These are phyloP conservation scores for Dendroctonus valens DNA, from an alignment of 1,140 invertebrate species.

Conservation along the genomic window DNA sequence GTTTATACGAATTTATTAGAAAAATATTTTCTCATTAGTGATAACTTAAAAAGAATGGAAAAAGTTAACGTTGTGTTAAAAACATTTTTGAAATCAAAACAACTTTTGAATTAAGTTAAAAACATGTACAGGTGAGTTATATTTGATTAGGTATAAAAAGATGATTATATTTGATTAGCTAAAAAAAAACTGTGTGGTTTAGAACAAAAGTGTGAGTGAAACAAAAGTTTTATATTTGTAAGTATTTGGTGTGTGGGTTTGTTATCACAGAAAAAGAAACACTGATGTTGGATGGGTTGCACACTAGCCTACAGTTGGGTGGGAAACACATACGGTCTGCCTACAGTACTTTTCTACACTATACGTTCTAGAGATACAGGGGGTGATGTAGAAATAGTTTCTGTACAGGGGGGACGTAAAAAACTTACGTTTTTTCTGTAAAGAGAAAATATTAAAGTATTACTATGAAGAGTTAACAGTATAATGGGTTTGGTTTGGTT, in stretches of 20 bases:
- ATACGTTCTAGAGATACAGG: slow-evolving; percentile 7
- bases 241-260: too few species aligned
- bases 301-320: slow-evolving; percentile 13
- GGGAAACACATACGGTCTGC: slow-evolving; percentile 33
- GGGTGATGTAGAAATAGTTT: slow-evolving; percentile 18
- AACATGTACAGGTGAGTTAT: slow-evolving; percentile 6
- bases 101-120: too few species aligned
- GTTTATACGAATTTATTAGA: too few species aligned
- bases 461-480: too few species aligned
- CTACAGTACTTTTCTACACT: slow-evolving; percentile 24
- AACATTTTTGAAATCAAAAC: too few species aligned
- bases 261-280: slow-evolving; percentile 12
- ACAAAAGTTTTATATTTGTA: too few species aligned
- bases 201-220: slow-evolving; percentile 7
- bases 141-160: slow-evolving; percentile 12
- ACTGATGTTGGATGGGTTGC: neutral
- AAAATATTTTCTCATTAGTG: too few species aligned
- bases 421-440: slow-evolving; percentile 45
- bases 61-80: too few species aligned
- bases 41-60: too few species aligned
- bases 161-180: too few species aligned
- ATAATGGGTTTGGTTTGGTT: too few species aligned
- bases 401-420: slow-evolving; percentile 26
- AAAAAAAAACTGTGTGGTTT: slow-evolving; percentile 13
- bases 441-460: slow-evolving; percentile 30